Evolutionary conservation across 2,888 invertebrate genomes (phyloP), one percentile per base, ranked within the genome.

Genomic region (Eledona agricola): DNA sequence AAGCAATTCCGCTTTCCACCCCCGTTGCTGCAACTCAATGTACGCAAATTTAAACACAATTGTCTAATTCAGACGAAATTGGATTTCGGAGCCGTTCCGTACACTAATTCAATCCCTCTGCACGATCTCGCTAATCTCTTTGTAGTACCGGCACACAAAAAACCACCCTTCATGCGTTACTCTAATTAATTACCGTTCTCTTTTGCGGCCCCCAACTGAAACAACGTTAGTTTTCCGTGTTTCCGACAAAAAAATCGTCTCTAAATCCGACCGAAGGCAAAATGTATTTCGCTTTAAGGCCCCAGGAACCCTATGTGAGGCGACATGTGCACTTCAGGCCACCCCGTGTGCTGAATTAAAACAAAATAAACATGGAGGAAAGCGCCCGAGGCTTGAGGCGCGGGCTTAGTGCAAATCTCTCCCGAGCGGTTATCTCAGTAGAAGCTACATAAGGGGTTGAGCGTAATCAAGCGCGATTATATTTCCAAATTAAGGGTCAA

Each of bases 21-120:
- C 43, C 31, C 12, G 34, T 25, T 19, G 19, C 26, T 5, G 51
- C 17, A 19, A 38, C 38, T 45, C 38, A 43, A 62, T 56, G 64
- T 66, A 69, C 62, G 65, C 64, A 63, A 67, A 66, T 70, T 70
- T 58, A 66, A 69, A 67, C 63, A 59, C 67, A 69, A 69, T 70
- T 66, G 69, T 69, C 65, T 67, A 69, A 70, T 69, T 69, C 65
- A 13, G 58, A 42, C 43, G 57, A 42, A 67, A 69, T 67, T 68
- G 59, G 63, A 70, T 69, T 67, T 59, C 54, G 55, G 59, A 54
- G 59, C 51, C 57, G 65, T 63, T 63, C 58, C 58, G 55, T 55
- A 46, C 51, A 54, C 64, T 65, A 66, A 70, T 67, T 64, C 61
- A 60, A 65, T 64, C 58, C 60, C 59, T 42, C 51, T 59, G 62